Conservation (phyloP, 2,888 invertebrate genomes). For the Nemotelus nigrinus region DNA sequence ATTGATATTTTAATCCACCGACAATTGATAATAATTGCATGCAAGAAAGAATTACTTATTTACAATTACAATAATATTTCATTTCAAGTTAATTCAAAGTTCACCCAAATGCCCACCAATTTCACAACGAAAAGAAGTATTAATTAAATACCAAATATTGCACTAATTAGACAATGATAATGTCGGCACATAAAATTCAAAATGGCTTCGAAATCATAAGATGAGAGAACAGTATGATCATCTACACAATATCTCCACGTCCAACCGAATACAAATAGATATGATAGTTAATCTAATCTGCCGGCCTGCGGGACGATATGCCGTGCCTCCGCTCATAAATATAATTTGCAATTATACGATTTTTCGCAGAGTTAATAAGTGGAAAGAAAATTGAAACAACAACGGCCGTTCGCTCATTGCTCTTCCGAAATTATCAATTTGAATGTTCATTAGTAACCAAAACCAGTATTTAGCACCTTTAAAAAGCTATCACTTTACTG, state of each 20-base stretch:
- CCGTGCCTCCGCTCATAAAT: neutral
- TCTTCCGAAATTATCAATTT: constrained; percentile 17
- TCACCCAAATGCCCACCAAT: neutral
- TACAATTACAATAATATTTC: too few relatives aligned
- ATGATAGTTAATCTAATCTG: neutral
- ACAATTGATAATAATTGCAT: too few relatives aligned
- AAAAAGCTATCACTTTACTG: constrained; percentile 19
- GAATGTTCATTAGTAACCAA: constrained; percentile 22
- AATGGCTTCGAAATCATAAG: neutral
- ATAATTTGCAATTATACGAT: constrained; percentile 17
- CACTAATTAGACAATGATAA: constrained; percentile 17
- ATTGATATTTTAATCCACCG: too few relatives aligned
- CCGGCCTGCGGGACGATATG: neutral
- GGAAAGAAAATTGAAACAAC: constrained; percentile 21
- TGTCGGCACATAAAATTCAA: constrained; percentile 1
- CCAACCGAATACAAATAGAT: neutral
- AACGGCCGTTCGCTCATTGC: neutral
- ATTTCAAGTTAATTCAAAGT: neutral
- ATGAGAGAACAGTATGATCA: neutral
- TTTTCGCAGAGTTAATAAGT: constrained; percentile 15
- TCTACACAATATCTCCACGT: neutral
- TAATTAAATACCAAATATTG: neutral
- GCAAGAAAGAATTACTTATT: too few relatives aligned
- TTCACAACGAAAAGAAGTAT: neutral
- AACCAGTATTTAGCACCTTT: constrained; percentile 38